A percentile compares a stretch with the other conserved stretches of the same genome.
These are phyloP conservation scores for Volucella inflata DNA, from an alignment of 2,888 invertebrate species.

Conservation along the genomic window DNA sequence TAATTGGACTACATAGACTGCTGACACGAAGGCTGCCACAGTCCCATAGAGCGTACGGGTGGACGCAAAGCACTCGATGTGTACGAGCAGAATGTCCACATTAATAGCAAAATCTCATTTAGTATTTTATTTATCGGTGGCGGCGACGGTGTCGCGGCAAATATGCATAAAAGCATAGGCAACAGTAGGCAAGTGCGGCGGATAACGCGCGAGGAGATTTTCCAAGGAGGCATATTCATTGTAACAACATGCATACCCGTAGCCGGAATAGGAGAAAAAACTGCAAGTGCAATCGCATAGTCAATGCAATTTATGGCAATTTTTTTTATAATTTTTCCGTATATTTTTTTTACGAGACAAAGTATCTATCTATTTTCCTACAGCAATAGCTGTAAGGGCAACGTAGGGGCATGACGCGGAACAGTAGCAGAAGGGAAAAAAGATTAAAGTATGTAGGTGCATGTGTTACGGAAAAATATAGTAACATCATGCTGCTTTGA, in stretches of 20 bases:
- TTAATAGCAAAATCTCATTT: conserved; percentile 57
- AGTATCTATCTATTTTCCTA: conserved; percentile 10
- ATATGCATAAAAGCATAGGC: background rate
- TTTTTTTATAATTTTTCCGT: background rate
- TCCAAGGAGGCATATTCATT: background rate
- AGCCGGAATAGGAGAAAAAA: background rate
- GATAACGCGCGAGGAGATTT: conserved; percentile 21
- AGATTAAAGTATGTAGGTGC: background rate
- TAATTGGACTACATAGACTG: conserved; percentile 14
- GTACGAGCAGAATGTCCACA: background rate
- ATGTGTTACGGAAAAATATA: conserved; percentile 57
- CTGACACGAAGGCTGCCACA: conserved; percentile 18
- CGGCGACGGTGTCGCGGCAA: background rate
- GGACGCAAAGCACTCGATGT: too few relatives aligned
- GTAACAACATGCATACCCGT: too few relatives aligned
- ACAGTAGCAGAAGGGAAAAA: background rate
- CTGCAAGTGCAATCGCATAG: conserved; percentile 36
- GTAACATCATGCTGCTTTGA: conserved; percentile 60
- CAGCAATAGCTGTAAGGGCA: background rate
- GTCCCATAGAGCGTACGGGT: too few relatives aligned
- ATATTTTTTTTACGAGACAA: background rate
- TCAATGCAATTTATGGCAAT: conserved; percentile 51
- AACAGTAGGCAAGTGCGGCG: background rate
- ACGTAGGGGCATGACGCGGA: background rate
- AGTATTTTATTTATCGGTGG: conserved; percentile 40